These are phyloP conservation scores for Holocentrus rufus DNA, from an alignment of 2,797 vertebrate genomes.

Conservation along the genomic window DNA sequence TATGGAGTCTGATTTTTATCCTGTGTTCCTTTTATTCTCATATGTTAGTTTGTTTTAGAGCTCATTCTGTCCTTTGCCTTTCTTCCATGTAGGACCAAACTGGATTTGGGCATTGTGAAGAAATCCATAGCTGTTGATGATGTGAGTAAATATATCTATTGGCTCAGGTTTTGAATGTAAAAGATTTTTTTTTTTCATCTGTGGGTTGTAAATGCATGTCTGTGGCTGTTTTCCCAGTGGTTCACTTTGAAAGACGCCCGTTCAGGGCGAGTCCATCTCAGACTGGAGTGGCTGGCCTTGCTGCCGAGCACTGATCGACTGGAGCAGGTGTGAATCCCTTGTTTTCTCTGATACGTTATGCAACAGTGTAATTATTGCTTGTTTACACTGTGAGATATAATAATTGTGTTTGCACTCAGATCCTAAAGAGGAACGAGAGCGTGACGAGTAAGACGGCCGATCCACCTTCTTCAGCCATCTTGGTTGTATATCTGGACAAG, in stretches of 20 bases:
- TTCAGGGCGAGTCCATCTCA: conserved; percentile 87
- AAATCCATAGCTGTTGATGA: conserved; percentile 86
- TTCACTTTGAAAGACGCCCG: conserved; percentile 86
- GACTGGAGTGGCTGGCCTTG: conserved; percentile 89
- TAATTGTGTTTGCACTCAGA: conserved; percentile 67
- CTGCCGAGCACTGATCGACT: conserved; percentile 82
- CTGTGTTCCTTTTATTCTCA: neutral
- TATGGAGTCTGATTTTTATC: neutral
- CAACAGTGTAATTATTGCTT: too few species aligned
- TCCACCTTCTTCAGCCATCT: conserved; percentile 89
- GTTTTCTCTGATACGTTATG: conserved; percentile 12
- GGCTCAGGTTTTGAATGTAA: neutral
- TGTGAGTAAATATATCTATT: conserved; percentile 76
- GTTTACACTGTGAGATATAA: neutral
- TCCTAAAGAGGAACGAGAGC: conserved; percentile 85
- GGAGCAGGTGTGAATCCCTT: conserved; percentile 81
- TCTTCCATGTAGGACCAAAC: conserved; percentile 81
- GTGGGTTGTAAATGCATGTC: conserved; percentile 12
- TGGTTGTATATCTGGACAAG: conserved; percentile 91
- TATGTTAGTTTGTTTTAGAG: neutral
- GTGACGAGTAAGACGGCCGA: conserved; percentile 79
- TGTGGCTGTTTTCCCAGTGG: conserved; percentile 81
- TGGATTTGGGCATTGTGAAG: conserved; percentile 91
- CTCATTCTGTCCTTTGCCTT: neutral
- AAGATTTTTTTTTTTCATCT: neutral